These are phyloP conservation scores for Crioceris asparagi DNA, from an alignment of 2,888 invertebrate genomes.

Conservation along the genomic window DNA sequence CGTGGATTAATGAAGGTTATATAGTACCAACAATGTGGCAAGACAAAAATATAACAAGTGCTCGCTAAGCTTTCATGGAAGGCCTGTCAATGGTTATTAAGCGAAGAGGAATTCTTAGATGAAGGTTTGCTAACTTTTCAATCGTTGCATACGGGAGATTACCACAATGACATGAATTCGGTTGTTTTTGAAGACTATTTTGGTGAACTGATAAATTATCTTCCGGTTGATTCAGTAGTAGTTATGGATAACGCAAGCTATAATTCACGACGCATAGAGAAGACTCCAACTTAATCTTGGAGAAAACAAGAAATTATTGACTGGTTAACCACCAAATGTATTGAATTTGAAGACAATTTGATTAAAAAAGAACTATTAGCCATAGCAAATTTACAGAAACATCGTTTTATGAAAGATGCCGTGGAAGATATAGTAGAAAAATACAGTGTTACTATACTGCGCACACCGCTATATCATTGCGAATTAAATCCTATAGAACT, in stretches of 20 bases:
- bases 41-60: slow-evolving; percentile 6
- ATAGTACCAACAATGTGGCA: slow-evolving; percentile 4
- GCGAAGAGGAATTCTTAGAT: too few relatives aligned
- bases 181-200: slow-evolving; percentile 6
- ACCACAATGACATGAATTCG: slow-evolving; percentile 7
- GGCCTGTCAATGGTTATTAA: slow-evolving; percentile 5
- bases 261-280: slow-evolving; percentile 8
- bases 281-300: slow-evolving; percentile 3
- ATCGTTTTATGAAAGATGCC: too few relatives aligned
- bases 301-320: slow-evolving; percentile 6
- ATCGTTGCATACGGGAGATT: slow-evolving; percentile 1
- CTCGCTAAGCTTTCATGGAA: slow-evolving; percentile 4
- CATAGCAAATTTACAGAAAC: too few relatives aligned
- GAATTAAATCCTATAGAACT: slow-evolving; percentile 24
- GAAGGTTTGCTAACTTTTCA: slow-evolving; percentile 6
- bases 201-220: slow-evolving; percentile 7
- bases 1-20: slow-evolving; percentile 1
- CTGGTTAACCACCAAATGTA: slow-evolving; percentile 4
- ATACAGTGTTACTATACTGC: slow-evolving; percentile 11
- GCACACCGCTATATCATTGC: slow-evolving; percentile 24
- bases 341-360: slow-evolving; percentile 5
- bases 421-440: slow-evolving; percentile 3
- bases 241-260: slow-evolving; percentile 4
- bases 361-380: slow-evolving; percentile 1
- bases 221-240: slow-evolving; percentile 6